These are phyloP conservation scores for Oryctes rhinoceros DNA, from an alignment of 1,140 invertebrate species.

Conservation along the genomic window DNA sequence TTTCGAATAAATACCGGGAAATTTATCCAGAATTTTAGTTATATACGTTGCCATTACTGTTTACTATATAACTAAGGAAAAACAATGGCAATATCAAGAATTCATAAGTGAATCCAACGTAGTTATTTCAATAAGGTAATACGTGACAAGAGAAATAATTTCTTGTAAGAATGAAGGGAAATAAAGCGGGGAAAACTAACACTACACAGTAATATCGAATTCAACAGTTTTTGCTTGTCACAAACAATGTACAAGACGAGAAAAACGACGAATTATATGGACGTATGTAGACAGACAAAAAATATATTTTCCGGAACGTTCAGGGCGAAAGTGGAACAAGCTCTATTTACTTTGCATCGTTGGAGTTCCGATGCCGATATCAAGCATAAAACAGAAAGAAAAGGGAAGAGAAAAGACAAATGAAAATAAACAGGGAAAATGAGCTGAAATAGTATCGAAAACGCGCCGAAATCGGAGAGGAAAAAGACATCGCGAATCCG, in stretches of 20 bases:
- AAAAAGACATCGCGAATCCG: slow-evolving; percentile 19
- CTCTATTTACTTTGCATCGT: slow-evolving; percentile 26
- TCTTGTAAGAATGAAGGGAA: neutral
- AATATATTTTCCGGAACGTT: slow-evolving; percentile 17
- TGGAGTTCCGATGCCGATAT: neutral
- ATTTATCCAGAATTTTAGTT: too few relatives aligned
- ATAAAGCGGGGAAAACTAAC: neutral
- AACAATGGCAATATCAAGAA: too few relatives aligned
- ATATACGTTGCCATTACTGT: too few relatives aligned
- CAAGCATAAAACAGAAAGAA: neutral
- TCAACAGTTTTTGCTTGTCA: neutral
- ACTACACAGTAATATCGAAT: neutral
- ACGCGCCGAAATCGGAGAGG: neutral
- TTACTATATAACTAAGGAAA: too few relatives aligned
- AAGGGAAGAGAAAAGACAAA: neutral
- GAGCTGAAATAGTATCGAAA: neutral
- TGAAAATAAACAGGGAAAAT: slow-evolving; percentile 26
- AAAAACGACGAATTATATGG: slow-evolving; percentile 20
- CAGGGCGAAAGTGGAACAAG: slow-evolving; percentile 2
- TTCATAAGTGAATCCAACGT: too few relatives aligned
- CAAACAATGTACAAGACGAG: slow-evolving; percentile 16
- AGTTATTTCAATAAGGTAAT: too few relatives aligned
- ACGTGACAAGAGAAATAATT: neutral
- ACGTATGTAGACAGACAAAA: slow-evolving; percentile 2
- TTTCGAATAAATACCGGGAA: too few relatives aligned